phyloP scores from a whole-genome alignment of 2,888 invertebrate species.

The Volucella bombylans region DNA sequence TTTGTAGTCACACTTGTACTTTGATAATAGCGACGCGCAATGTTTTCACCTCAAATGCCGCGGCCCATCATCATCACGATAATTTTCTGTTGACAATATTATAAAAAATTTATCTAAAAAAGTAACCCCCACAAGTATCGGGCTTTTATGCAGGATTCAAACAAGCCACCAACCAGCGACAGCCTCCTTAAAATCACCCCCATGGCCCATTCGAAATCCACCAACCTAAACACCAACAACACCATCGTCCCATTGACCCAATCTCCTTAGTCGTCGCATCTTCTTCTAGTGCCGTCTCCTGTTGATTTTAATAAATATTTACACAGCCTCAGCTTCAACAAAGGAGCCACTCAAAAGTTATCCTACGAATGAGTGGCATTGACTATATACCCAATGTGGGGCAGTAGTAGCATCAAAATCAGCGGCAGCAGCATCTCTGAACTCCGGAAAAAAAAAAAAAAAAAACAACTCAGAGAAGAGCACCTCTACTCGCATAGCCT shows the following conservation, averaged over 20 bases:
- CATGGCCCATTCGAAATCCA: no score
- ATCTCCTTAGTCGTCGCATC: background rate
- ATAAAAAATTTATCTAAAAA: conserved; percentile 37
- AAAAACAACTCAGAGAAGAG: background rate
- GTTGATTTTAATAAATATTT: conserved; percentile 61
- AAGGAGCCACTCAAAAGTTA: conserved; percentile 41
- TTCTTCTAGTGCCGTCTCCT: conserved; percentile 21
- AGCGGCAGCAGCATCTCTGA: background rate
- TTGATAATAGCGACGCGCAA: background rate
- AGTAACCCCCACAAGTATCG: conserved; percentile 30
- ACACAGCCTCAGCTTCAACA: conserved; percentile 33
- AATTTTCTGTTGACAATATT: conserved; percentile 48
- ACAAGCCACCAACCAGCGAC: background rate
- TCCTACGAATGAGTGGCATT: conserved; percentile 33
- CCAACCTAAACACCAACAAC: no score
- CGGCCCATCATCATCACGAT: conserved; percentile 30
- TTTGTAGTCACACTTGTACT: no score
- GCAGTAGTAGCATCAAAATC: conserved; percentile 3
- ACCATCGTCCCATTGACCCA: background rate
- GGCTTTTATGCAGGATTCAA: conserved; percentile 10
- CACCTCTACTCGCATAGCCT: background rate
- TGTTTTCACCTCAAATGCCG: conserved; percentile 27
- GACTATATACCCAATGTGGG: conserved; percentile 30
- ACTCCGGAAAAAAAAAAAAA: background rate
- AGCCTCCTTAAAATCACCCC: background rate